Conservation (phyloP, 2,113 vertebrate species). For the Notothenia coriiceps region DNA sequence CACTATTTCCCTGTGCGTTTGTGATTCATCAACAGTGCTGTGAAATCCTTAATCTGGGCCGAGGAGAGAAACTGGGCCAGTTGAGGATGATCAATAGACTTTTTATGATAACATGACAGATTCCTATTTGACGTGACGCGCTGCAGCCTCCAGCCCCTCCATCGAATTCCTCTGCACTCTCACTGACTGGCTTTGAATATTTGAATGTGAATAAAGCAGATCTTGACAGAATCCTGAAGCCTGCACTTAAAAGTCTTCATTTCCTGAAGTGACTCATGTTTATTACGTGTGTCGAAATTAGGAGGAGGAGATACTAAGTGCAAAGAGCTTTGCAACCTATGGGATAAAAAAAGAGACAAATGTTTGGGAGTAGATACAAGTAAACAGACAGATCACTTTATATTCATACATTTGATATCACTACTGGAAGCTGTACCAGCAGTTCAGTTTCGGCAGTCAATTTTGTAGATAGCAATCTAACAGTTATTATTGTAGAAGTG, state of each 20-base stretch:
- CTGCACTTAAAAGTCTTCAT: conserved; percentile 21
- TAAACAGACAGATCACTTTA: not conserved
- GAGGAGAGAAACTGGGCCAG: conserved; percentile 48
- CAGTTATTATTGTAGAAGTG: too few species aligned
- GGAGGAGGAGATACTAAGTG: not conserved
- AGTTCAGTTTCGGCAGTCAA: too few species aligned
- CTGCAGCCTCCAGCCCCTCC: conserved; percentile 49
- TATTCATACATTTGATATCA: too few species aligned
- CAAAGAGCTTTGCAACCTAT: not conserved
- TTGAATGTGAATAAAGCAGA: conserved; percentile 27
- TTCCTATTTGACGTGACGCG: conserved; percentile 50
- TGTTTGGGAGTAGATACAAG: not conserved
- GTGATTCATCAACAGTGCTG: conserved; percentile 14
- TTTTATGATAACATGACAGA: conserved; percentile 48
- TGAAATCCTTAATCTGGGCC: conserved; percentile 49
- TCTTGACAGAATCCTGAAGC: conserved; percentile 14
- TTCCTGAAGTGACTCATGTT: conserved; percentile 6
- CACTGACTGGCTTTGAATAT: conserved; percentile 46
- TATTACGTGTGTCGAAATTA: not conserved
- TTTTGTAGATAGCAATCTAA: too few species aligned
- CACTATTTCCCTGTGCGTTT: conserved; percentile 37
- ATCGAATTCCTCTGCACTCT: conserved; percentile 27
- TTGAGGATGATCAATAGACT: conserved; percentile 65
- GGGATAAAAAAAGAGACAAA: not conserved
- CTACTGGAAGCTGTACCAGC: too few species aligned